Percentiles rank a stretch among this genome's conserved stretches.
These are phyloP conservation scores for Amiota mariae DNA, from an alignment of 2,888 invertebrate species.

Conservation along the genomic window DNA sequence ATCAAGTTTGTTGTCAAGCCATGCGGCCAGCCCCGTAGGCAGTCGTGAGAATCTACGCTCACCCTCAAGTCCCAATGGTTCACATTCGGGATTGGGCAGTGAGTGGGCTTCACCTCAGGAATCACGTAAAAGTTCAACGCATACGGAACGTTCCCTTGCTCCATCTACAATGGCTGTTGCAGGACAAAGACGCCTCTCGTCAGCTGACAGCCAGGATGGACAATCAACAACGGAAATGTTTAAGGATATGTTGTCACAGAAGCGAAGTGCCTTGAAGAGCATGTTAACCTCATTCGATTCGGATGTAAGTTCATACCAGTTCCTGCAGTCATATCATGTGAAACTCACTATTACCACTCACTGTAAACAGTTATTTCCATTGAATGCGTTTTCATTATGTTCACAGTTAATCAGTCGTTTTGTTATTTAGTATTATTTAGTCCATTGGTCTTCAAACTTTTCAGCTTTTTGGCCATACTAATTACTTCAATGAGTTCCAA, in stretches of 20 bases:
- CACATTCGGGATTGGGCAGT: constrained; percentile 73
- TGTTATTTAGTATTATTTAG: too few relatives aligned
- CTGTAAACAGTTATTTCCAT: background rate
- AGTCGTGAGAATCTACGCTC: constrained; percentile 81
- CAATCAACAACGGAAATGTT: constrained; percentile 93
- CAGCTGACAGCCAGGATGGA: constrained; percentile 79
- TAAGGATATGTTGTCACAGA: constrained; percentile 93
- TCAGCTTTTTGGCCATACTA: too few relatives aligned
- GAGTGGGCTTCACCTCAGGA: constrained; percentile 80
- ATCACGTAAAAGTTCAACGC: constrained; percentile 74
- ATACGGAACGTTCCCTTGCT: constrained; percentile 60
- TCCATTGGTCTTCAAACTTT: too few relatives aligned
- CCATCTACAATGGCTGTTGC: constrained; percentile 35
- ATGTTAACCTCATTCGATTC: constrained; percentile 92
- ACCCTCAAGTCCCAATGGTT: constrained; percentile 75
- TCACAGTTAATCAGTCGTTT: background rate
- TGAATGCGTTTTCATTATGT: background rate
- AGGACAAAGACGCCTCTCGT: constrained; percentile 77
- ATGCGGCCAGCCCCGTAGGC: constrained; percentile 77
- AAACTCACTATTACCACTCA: background rate
- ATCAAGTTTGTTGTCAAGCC: constrained; percentile 72
- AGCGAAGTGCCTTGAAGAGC: constrained; percentile 88
- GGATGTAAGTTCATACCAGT: constrained; percentile 80
- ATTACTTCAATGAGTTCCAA: too few relatives aligned
- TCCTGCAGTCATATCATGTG: too few relatives aligned